Base-by-base conservation (phyloP, 2,797 vertebrate species). In the Echiichthys vipera region DNA sequence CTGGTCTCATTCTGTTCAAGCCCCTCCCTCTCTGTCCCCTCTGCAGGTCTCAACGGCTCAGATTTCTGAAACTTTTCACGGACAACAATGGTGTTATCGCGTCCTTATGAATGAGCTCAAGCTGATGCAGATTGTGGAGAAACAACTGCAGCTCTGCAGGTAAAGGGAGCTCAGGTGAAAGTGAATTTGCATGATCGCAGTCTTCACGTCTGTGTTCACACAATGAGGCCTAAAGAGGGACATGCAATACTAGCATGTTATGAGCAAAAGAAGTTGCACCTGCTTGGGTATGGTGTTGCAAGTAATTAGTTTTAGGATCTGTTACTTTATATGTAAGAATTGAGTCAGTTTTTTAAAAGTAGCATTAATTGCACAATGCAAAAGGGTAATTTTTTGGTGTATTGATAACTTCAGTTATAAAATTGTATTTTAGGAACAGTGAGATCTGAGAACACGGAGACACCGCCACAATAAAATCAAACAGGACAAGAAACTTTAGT, bases 1-100 rank as follows among this genome's bases (percentile, higher is more conserved):
- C 71, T 58, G 49, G 49, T 69, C 47, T 84, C 62, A 50, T 77
- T 81, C 70, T 83, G 63, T 56, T 39, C 14, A 30, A 1, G 36
- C 34, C 42, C 42, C 53, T 9, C 12, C 45, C 37, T 6, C 30
- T 49, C 46, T 13, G 10, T 47, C 54, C 75, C 32, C 55, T 39
- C 14, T 61, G 51, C 57, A 74, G 66, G 75, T 74, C 43, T 71
- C 59, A 39, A 27, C 42, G 36, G 74, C 71, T 88, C 74, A 27
- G 13, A 81, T 87, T 82, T 85, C 84, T 59, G 61, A 24, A 89
- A 83, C 62, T 79, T 89, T 84, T 67, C 82, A 74, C 47, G 39
- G 9, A 51, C 22, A 67, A 70, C 70, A 71, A 61, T 30, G 14
- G 17, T 4, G 36, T n/a, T 18, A 20, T 20, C 2, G 27, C 24